phyloP scores from a whole-genome alignment of 2,113 vertebrate species.

The Hippocampus guttulatus region DNA sequence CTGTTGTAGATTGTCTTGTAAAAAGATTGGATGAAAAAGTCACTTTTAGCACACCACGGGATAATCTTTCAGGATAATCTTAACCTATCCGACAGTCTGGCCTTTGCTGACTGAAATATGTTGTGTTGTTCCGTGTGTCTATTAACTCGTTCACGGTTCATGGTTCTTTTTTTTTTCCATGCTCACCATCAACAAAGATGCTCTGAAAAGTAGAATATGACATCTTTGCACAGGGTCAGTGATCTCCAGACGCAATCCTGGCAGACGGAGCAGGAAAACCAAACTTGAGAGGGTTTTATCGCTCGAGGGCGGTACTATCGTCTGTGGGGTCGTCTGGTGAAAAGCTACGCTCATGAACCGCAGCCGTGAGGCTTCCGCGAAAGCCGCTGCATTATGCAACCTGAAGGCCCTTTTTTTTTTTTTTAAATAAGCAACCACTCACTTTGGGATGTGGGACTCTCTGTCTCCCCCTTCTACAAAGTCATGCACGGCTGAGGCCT shows the following conservation, averaged over 20 bases:
- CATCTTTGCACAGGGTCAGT: neutral
- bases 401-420: slow-evolving; percentile 31
- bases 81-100: too few species aligned
- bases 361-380: slow-evolving; percentile 29
- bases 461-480: slow-evolving; percentile 27
- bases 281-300: slow-evolving; percentile 64
- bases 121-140: too few species aligned
- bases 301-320: slow-evolving; percentile 11
- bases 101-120: neutral
- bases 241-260: neutral
- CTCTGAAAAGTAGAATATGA: neutral
- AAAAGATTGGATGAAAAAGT: neutral
- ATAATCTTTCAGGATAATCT: neutral
- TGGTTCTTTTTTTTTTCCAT: neutral
- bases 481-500: slow-evolving; percentile 39
- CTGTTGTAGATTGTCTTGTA: too few species aligned
- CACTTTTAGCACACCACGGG: too few species aligned
- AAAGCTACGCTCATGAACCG: slow-evolving; percentile 6
- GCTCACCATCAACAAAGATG: neutral
- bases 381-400: slow-evolving; percentile 37
- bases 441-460: slow-evolving; percentile 23
- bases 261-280: slow-evolving; percentile 32
- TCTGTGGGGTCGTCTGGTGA: slow-evolving; percentile 21
- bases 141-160: neutral
- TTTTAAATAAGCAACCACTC: slow-evolving; percentile 34